A percentile compares a stretch with the other conserved stretches of the same genome.
These are phyloP conservation scores for Maniola jurtina DNA, from an alignment of 1,140 invertebrate species.

Conservation along the genomic window DNA sequence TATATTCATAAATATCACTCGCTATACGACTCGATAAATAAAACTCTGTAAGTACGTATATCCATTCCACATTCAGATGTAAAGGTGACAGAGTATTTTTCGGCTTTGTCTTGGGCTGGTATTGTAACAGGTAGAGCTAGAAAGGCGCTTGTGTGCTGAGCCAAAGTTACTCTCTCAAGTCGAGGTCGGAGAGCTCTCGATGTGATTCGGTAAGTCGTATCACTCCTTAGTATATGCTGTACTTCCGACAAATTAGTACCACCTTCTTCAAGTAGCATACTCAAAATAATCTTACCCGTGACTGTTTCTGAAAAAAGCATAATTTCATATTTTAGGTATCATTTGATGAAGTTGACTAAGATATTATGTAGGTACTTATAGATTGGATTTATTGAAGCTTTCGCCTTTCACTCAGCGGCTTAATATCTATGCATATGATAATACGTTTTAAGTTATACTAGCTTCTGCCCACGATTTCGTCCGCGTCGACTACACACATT, in stretches of 20 bases:
- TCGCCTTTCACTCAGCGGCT: too few species aligned
- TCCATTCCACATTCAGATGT: constrained; percentile 71
- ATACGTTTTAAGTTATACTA: too few species aligned
- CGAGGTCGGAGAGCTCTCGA: constrained; percentile 49
- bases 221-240: constrained; percentile 55
- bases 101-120: constrained; percentile 49
- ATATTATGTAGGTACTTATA: too few species aligned
- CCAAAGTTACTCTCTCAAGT: constrained; percentile 46
- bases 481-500: too few species aligned
- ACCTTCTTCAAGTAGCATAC: constrained; percentile 57
- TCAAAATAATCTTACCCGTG: constrained; percentile 59
- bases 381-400: too few species aligned
- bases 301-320: constrained; percentile 47
- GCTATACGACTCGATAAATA: constrained; percentile 47
- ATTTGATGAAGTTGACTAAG: neutral
- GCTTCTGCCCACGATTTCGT: too few species aligned
- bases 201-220: constrained; percentile 50
- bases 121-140: constrained; percentile 56
- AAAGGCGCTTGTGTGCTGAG: constrained; percentile 48
- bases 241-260: constrained; percentile 61
- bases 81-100: constrained; percentile 59
- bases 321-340: neutral
- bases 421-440: too few species aligned
- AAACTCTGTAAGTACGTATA: constrained; percentile 61
- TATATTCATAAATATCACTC: too few species aligned